A percentile compares a stretch with the other conserved stretches of the same genome.
phyloP scores from a whole-genome alignment of 2,113 vertebrate genomes.

The Phaetusa simplex region DNA sequence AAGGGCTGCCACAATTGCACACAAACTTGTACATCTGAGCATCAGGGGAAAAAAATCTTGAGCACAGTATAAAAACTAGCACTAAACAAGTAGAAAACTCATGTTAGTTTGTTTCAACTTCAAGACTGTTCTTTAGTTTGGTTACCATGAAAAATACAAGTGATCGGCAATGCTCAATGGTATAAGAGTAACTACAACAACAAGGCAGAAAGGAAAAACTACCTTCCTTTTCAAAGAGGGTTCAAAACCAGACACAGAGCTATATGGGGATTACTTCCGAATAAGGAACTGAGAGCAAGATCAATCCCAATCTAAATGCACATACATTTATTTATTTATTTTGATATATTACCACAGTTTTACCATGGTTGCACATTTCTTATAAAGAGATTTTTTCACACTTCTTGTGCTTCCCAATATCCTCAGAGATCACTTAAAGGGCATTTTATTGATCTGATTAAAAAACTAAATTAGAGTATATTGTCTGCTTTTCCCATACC shows the following conservation, averaged over 20 bases:
- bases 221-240: not conserved
- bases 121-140: not conserved
- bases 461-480: slow-evolving; percentile 20
- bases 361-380: not conserved
- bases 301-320: not conserved
- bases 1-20: not conserved
- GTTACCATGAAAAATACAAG: not conserved
- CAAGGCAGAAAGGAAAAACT: not conserved
- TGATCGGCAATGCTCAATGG: not conserved
- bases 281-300: not conserved
- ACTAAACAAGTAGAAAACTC: not conserved
- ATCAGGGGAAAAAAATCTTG: not conserved
- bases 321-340: not conserved
- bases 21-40: not conserved
- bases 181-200: not conserved
- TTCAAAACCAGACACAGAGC: not conserved
- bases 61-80: not conserved
- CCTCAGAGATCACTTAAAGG: not conserved
- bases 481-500: not conserved
- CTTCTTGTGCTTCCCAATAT: not conserved
- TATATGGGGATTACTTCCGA: not conserved
- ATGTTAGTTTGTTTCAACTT: not conserved
- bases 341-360: not conserved
- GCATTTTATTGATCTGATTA: not conserved
- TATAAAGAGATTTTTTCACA: not conserved